A percentile compares a stretch with the other conserved stretches of the same genome.
Evolutionary conservation across 2,888 invertebrate genomes (phyloP).

Genomic region (Electrophaes corylata): DNA sequence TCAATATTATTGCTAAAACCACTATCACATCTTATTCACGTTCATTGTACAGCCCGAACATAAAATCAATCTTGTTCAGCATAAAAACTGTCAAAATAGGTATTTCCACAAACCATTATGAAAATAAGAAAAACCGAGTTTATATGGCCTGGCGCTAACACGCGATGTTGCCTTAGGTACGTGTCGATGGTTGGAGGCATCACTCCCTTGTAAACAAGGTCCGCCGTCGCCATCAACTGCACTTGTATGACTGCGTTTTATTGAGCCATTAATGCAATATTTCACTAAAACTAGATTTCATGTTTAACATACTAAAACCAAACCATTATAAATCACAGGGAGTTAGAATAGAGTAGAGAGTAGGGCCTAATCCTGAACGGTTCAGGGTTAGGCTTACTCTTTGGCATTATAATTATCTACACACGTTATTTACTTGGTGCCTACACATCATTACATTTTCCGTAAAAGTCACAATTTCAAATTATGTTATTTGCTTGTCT

Average conservation of each 20-base stretch:
- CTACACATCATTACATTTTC: too few relatives aligned
- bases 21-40: background rate
- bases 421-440: too few relatives aligned
- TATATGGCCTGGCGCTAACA: conserved; percentile 51
- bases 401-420: too few relatives aligned
- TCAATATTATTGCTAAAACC: conserved; percentile 11
- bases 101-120: conserved; percentile 45
- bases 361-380: too few relatives aligned
- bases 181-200: conserved; percentile 47
- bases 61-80: conserved; percentile 1
- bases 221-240: conserved; percentile 29
- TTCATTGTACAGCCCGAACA: background rate
- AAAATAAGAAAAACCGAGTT: conserved; percentile 59
- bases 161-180: conserved; percentile 60
- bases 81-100: background rate
- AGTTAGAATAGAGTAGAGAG: too few relatives aligned
- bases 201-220: conserved; percentile 62
- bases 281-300: background rate
- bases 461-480: conserved; percentile 3
- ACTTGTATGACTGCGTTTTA: conserved; percentile 40
- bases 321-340: background rate
- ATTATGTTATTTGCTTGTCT: conserved; percentile 41
- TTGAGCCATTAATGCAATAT: background rate
- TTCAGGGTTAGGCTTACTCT: too few relatives aligned
- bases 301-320: background rate